phyloP scores from a whole-genome alignment of 2,888 invertebrate species.

The Epicampocera succincta region DNA sequence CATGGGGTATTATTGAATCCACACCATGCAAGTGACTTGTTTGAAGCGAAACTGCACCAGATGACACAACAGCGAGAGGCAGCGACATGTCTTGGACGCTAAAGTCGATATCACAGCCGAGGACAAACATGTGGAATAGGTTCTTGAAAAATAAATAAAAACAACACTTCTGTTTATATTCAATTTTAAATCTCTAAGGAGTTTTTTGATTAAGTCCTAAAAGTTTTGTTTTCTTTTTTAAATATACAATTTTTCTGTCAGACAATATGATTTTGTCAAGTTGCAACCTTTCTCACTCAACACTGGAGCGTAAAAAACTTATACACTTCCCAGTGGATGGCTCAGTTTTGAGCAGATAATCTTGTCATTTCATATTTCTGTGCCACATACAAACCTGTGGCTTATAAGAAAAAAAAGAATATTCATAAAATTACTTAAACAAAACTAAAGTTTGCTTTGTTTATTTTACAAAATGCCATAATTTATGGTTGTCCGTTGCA shows the following conservation, averaged over 20 bases:
- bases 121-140: slow-evolving; percentile 50
- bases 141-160: slow-evolving; percentile 32
- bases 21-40: slow-evolving; percentile 57
- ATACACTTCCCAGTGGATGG: slow-evolving; percentile 11
- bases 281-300: slow-evolving; percentile 62
- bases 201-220: slow-evolving; percentile 57
- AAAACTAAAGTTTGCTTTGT: slow-evolving; percentile 43
- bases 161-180: slow-evolving; percentile 56
- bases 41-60: slow-evolving; percentile 25
- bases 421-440: slow-evolving; percentile 1
- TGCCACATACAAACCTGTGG: slow-evolving; percentile 48
- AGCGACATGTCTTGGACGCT: slow-evolving; percentile 23
- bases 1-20: slow-evolving; percentile 68
- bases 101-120: slow-evolving; percentile 26
- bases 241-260: slow-evolving; percentile 12
- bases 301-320: slow-evolving; percentile 29
- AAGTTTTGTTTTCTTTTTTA: slow-evolving; percentile 25
- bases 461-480: slow-evolving; percentile 54
- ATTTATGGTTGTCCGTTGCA: slow-evolving; percentile 36
- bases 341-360: slow-evolving; percentile 46
- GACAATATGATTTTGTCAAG: slow-evolving; percentile 61
- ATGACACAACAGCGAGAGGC: slow-evolving; percentile 22
- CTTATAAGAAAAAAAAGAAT: slow-evolving; percentile 19
- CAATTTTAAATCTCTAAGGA: slow-evolving; percentile 54
- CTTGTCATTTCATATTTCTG: slow-evolving; percentile 50